phyloP scores from a whole-genome alignment of 2,888 invertebrate genomes.

The Meandrusa payeni region DNA sequence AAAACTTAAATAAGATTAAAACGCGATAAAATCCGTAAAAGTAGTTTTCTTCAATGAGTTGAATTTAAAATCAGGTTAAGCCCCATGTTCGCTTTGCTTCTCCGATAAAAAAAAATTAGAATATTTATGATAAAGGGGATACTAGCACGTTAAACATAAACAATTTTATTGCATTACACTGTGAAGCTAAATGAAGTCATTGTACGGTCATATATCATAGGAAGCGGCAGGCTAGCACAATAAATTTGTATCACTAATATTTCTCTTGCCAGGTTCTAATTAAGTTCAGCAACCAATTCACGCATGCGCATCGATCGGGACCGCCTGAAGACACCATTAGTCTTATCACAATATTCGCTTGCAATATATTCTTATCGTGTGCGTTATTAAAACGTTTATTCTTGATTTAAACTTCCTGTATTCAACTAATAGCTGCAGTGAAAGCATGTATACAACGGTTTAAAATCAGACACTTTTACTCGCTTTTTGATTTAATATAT shows the following conservation, averaged over 20 bases:
- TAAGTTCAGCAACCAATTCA: constrained; percentile 68
- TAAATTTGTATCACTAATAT: constrained; percentile 71
- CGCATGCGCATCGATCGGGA: constrained; percentile 62
- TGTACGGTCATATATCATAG: constrained; percentile 46
- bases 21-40: too few species aligned
- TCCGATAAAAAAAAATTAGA: too few species aligned
- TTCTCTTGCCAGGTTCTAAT: constrained; percentile 66
- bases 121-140: background rate
- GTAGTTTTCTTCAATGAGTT: too few species aligned
- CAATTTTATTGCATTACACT: constrained; percentile 29
- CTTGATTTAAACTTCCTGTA: constrained; percentile 15
- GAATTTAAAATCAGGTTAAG: too few species aligned
- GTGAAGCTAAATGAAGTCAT: constrained; percentile 32
- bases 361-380: constrained; percentile 30
- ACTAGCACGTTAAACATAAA: constrained; percentile 24
- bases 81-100: too few species aligned
- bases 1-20: too few species aligned
- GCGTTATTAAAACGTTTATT: constrained; percentile 24
- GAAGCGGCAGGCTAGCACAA: constrained; percentile 45
- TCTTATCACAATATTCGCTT: constrained; percentile 50
- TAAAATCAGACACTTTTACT: too few species aligned
- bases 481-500: too few species aligned
- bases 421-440: background rate
- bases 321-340: constrained; percentile 70
- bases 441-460: background rate